Conservation (phyloP, 1,140 invertebrate genomes). For the Microplitis mediator region DNA sequence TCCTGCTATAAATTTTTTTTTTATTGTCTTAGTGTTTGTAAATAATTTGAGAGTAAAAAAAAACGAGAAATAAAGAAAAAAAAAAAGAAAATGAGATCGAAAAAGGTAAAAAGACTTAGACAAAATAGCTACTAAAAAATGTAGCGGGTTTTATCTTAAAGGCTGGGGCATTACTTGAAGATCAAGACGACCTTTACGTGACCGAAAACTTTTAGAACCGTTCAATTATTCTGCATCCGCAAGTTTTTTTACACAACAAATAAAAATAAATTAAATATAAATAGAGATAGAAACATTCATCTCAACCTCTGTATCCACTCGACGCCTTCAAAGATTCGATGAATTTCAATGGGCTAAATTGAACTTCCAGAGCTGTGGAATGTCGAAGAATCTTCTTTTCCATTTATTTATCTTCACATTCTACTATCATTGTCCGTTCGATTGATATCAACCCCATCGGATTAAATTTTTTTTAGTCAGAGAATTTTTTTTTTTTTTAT, state of each 20-base stretch:
- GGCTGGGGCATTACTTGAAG: not conserved
- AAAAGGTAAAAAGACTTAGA: not conserved
- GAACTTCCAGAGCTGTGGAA: conserved; percentile 16
- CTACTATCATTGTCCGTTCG: conserved; percentile 1
- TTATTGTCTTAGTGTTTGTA: too few relatives aligned
- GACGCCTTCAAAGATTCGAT: conserved; percentile 28
- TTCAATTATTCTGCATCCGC: conserved; percentile 34
- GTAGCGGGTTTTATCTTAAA: not conserved
- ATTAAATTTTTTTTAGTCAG: not conserved
- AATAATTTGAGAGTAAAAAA: not conserved
- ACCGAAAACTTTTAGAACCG: conserved; percentile 20
- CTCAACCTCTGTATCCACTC: conserved; percentile 6
- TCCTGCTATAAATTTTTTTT: too few relatives aligned
- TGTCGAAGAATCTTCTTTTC: not conserved
- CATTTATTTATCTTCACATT: not conserved
- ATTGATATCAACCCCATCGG: not conserved
- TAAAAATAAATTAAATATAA: not conserved
- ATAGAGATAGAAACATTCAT: not conserved
- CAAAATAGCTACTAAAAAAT: conserved; percentile 1
- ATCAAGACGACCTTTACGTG: conserved; percentile 21
- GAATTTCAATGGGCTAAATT: conserved; percentile 31
- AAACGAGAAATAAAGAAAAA: not conserved
- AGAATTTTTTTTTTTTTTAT: not conserved
- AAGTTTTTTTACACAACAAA: not conserved
- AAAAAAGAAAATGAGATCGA: not conserved